A percentile compares a stretch with the other conserved stretches of the same genome.
Evolutionary conservation across 2,797 vertebrate species (phyloP).

Genomic region (Acrossocheilus fasciatus): DNA sequence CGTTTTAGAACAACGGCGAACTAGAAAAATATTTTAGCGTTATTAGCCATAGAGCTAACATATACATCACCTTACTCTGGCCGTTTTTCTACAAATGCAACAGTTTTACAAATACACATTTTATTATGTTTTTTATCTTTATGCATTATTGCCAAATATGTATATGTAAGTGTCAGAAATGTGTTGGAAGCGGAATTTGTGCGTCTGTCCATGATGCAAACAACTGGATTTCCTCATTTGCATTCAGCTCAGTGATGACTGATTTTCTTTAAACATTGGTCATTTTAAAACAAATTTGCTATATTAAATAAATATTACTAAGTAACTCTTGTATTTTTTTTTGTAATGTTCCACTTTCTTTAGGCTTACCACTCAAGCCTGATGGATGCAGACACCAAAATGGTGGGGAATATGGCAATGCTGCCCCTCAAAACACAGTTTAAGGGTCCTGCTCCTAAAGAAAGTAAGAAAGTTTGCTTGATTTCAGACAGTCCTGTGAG

Average conservation of each 20-base stretch:
- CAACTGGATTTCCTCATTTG: conserved; percentile 19
- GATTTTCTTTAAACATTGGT: neutral
- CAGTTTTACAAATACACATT: neutral
- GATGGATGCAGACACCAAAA: conserved; percentile 87
- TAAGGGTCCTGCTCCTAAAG: conserved; percentile 93
- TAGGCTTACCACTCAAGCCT: conserved; percentile 96
- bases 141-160: neutral
- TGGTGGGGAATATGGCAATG: conserved; percentile 96
- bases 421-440: conserved; percentile 95
- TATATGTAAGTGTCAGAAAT: neutral
- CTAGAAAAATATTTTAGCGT: neutral
- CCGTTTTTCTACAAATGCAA: neutral
- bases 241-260: neutral
- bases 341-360: neutral
- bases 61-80: neutral
- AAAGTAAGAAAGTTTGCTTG: conserved; percentile 81
- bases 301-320: neutral
- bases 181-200: neutral
- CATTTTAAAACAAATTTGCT: neutral
- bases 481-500: neutral
- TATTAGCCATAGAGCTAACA: conserved; percentile 37
- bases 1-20: neutral
- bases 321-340: neutral
- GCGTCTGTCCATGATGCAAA: neutral
- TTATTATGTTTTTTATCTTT: neutral